phyloP scores from a whole-genome alignment of 2,888 invertebrate species.

The Plebejus melissa region DNA sequence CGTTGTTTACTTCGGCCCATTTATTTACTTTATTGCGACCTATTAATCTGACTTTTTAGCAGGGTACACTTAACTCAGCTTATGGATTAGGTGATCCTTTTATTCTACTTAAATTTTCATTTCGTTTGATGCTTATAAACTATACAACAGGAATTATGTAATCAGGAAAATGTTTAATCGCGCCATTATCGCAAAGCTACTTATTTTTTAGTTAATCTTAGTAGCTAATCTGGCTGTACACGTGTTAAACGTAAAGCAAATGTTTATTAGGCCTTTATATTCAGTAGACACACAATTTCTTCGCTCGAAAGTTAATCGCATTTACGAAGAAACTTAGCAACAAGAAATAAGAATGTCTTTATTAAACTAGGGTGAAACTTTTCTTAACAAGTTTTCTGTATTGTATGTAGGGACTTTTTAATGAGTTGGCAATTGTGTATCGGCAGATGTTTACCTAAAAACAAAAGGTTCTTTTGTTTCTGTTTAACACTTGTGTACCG shows the following conservation, averaged over 20 bases:
- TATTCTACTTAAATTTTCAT: background rate
- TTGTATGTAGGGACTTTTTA: constrained; percentile 25
- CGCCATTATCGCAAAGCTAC: background rate
- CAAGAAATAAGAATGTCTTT: constrained; percentile 27
- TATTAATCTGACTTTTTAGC: background rate
- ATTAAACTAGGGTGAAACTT: constrained; percentile 27
- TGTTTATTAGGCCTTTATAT: constrained; percentile 17
- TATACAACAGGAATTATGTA: background rate
- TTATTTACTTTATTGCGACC: constrained; percentile 10
- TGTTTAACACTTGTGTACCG: constrained; percentile 16
- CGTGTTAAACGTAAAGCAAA: background rate
- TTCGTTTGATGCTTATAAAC: background rate
- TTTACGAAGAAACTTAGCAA: constrained; percentile 24
- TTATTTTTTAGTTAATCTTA: constrained; percentile 8
- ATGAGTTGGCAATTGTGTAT: constrained; percentile 28
- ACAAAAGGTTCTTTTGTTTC: constrained; percentile 15
- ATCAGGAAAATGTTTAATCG: background rate
- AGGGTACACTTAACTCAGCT: background rate
- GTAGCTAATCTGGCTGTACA: constrained; percentile 3
- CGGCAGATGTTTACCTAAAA: constrained; percentile 25
- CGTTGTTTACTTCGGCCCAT: constrained; percentile 16
- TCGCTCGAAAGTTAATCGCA: constrained; percentile 20
- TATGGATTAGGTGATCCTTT: background rate
- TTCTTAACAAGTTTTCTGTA: constrained; percentile 20
- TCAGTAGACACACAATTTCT: constrained; percentile 13